A percentile compares a stretch with the other conserved stretches of the same genome.
Evolutionary conservation across 2,888 invertebrate species (phyloP).

Genomic region (Lypha dubia): DNA sequence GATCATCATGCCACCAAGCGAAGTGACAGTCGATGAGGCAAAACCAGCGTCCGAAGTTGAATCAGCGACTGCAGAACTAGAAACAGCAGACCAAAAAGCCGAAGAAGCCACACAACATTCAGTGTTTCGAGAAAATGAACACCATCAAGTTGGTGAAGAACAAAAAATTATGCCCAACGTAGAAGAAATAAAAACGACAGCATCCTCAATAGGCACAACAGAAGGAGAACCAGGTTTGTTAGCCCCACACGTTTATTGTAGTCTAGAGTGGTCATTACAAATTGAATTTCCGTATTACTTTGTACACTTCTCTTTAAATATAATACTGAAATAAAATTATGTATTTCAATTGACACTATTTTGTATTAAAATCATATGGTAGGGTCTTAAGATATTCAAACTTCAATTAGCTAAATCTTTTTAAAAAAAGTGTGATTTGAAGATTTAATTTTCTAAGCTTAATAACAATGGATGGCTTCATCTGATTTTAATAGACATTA

Average conservation of each 20-base stretch:
- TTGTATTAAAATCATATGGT: too few species aligned
- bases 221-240: slow-evolving; percentile 77
- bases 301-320: too few species aligned
- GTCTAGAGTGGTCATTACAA: too few species aligned
- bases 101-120: slow-evolving; percentile 80
- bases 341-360: too few species aligned
- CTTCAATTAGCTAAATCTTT: too few species aligned
- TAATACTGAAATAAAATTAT: too few species aligned
- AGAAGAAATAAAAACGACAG: slow-evolving; percentile 77
- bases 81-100: slow-evolving; percentile 78
- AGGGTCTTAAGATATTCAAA: too few species aligned
- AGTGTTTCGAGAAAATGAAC: slow-evolving; percentile 77
- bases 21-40: slow-evolving; percentile 77
- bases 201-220: slow-evolving; percentile 77
- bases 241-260: background rate
- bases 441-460: too few species aligned
- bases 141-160: slow-evolving; percentile 76
- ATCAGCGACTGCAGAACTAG: slow-evolving; percentile 76
- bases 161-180: slow-evolving; percentile 77
- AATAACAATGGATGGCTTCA: too few species aligned
- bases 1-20: slow-evolving; percentile 82
- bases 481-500: too few species aligned
- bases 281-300: too few species aligned
- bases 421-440: too few species aligned
- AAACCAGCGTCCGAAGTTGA: slow-evolving; percentile 74